Conservation (phyloP, 2,797 vertebrate genomes). For the Cyprinella venusta region DNA sequence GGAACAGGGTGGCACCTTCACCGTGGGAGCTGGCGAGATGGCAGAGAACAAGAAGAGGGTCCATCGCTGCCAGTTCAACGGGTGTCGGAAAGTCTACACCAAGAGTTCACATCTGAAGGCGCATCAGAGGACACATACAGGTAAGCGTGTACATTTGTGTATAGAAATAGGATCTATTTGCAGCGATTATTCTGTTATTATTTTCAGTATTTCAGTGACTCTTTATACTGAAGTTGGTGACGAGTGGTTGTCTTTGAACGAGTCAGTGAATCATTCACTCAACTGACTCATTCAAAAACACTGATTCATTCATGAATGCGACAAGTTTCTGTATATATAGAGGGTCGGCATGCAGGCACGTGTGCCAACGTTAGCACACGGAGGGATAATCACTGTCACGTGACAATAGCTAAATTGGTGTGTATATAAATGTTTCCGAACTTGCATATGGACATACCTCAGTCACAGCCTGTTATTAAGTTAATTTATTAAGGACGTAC, state of each 20-base stretch:
- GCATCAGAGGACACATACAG: slow-evolving; percentile 99
- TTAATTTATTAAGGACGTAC: too few relatives aligned
- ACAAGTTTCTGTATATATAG: background rate
- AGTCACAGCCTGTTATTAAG: background rate
- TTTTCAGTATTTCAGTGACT: background rate
- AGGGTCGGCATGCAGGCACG: background rate
- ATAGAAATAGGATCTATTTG: background rate
- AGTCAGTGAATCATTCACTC: background rate
- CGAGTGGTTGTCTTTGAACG: background rate
- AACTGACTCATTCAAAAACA: background rate
- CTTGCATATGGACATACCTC: background rate
- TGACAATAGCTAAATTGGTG: background rate
- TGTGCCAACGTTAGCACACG: background rate
- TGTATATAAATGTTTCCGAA: background rate
- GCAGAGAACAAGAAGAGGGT: slow-evolving; percentile 99
- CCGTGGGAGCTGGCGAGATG: slow-evolving; percentile 73
- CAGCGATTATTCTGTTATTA: background rate
- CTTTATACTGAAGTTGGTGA: background rate
- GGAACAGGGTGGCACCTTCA: slow-evolving; percentile 79
- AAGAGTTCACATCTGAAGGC: slow-evolving; percentile 99
- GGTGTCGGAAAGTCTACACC: slow-evolving; percentile 99
- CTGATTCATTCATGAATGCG: too few relatives aligned
- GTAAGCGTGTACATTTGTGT: slow-evolving; percentile 70
- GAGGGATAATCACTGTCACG: background rate
- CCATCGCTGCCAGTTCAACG: slow-evolving; percentile 98